Evolutionary conservation across 2,888 invertebrate genomes (phyloP).

Genomic region (Nymphalis c-album): DNA sequence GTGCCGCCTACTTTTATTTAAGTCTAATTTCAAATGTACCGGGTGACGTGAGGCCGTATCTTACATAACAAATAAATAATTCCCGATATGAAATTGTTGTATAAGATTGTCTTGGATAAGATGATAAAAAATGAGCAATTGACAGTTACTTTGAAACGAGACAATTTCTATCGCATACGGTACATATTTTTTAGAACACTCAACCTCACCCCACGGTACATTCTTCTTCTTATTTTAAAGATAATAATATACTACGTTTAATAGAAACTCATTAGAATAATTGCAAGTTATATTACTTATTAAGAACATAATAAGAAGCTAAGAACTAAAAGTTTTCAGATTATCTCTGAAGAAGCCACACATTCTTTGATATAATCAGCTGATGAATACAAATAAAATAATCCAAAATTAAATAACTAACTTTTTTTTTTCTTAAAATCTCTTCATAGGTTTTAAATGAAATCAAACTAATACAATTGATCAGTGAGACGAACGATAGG

Average conservation of each 20-base stretch:
- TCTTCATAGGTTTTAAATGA: neutral
- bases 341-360: conserved; percentile 17
- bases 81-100: too few species aligned
- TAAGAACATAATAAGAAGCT: neutral
- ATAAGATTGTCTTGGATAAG: too few species aligned
- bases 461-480: neutral
- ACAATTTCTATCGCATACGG: too few species aligned
- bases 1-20: too few species aligned
- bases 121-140: too few species aligned
- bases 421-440: neutral
- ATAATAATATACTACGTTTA: neutral
- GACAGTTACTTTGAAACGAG: too few species aligned
- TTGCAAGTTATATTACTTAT: neutral
- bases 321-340: conserved; percentile 1
- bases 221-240: neutral
- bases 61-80: too few species aligned
- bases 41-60: too few species aligned
- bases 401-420: neutral
- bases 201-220: too few species aligned
- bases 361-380: neutral
- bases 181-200: too few species aligned
- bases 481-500: neutral
- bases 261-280: neutral
- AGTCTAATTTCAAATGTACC: too few species aligned
- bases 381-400: neutral